Evolutionary conservation across 2,888 invertebrate genomes (phyloP).

Genomic region (Subacronicta megacephala): DNA sequence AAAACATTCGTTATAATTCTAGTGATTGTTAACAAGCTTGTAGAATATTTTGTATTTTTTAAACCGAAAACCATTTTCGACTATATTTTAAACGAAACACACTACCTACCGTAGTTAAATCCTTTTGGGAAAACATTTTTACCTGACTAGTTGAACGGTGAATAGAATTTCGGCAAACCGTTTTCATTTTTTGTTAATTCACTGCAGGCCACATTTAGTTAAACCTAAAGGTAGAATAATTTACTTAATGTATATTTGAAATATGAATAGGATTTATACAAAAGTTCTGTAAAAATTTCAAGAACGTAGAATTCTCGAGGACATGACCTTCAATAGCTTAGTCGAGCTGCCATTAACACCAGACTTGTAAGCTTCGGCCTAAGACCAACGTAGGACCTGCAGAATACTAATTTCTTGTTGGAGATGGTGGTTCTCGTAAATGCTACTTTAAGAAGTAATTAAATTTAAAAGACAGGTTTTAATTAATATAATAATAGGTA

Average conservation of each 20-base stretch:
- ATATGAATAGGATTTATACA: neutral
- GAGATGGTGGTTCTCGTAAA: conserved; percentile 40
- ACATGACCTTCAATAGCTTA: conserved; percentile 34
- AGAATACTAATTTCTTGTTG: conserved; percentile 42
- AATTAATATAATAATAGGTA: neutral
- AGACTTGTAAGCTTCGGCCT: conserved; percentile 45
- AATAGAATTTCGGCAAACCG: conserved; percentile 46
- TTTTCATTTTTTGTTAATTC: conserved; percentile 47
- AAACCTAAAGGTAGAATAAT: conserved; percentile 14
- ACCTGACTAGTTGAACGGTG: conserved; percentile 30
- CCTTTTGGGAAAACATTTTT: conserved; percentile 26
- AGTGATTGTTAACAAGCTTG: no score
- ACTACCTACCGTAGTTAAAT: conserved; percentile 15
- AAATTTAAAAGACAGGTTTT: conserved; percentile 12
- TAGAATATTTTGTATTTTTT: conserved; percentile 7
- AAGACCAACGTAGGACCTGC: conserved; percentile 35
- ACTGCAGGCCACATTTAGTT: conserved; percentile 39
- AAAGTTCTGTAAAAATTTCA: conserved; percentile 7
- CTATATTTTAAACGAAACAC: conserved; percentile 1
- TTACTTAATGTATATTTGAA: conserved; percentile 3
- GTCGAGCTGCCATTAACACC: conserved; percentile 37
- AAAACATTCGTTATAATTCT: no score
- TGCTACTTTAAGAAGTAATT: conserved; percentile 30
- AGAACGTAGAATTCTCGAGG: conserved; percentile 28
- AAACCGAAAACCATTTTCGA: conserved; percentile 8